Percentiles rank a stretch among this genome's conserved stretches.
Conservation (phyloP, 2,888 invertebrate species). For the Octodonta nipae region DNA sequence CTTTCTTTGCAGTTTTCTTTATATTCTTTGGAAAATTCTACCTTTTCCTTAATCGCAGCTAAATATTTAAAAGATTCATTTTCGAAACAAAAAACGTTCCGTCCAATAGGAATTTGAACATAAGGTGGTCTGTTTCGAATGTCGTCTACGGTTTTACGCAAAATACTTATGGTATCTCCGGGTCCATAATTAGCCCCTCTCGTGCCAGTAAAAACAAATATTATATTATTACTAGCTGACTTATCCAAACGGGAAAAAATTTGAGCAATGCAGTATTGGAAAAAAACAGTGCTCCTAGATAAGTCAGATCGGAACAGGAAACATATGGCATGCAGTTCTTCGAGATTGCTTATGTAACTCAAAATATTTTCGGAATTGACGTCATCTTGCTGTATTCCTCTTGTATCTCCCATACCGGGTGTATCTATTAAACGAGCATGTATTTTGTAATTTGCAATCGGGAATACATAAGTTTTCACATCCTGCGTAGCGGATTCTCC, state of each 20-base stretch:
- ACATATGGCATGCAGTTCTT: conserved; percentile 27
- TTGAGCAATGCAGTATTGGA: conserved; percentile 28
- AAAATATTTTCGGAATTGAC: conserved; percentile 25
- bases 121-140: conserved; percentile 21
- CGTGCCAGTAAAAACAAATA: conserved; percentile 30
- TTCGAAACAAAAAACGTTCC: conserved; percentile 30
- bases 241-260: conserved; percentile 28
- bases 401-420: conserved; percentile 28
- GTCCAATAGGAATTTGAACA: conserved; percentile 14
- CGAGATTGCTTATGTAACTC: conserved; percentile 22
- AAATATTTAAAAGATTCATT: conserved; percentile 29
- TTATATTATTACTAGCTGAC: conserved; percentile 26
- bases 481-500: conserved; percentile 19
- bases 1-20: conserved; percentile 11
- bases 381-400: conserved; percentile 19
- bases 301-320: conserved; percentile 25
- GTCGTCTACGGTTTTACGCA: conserved; percentile 16
- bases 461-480: conserved; percentile 21
- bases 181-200: conserved; percentile 8
- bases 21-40: conserved; percentile 11
- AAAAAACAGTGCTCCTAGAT: conserved; percentile 23
- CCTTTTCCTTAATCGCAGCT: conserved; percentile 22
- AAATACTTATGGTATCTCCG: conserved; percentile 1
- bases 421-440: conserved; percentile 28
- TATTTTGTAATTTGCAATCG: conserved; percentile 11